phyloP scores from a whole-genome alignment of 1,140 invertebrate species.

The Hylyphantes graminicola region DNA sequence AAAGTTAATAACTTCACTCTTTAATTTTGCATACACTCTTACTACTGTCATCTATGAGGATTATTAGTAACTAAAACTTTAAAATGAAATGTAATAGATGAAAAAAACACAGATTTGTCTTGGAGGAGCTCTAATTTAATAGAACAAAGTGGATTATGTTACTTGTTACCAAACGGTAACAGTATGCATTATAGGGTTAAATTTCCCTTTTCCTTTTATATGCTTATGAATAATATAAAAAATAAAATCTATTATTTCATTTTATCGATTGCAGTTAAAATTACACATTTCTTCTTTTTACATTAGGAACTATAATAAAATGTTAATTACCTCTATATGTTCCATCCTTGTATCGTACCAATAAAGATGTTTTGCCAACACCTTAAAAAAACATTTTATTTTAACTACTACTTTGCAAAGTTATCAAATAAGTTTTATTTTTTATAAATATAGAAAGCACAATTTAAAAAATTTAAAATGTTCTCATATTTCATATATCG shows the following conservation, averaged over 20 bases:
- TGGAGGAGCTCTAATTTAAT: no score
- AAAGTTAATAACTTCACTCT: no score
- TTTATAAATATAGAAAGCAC: background rate
- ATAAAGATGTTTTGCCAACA: conserved; percentile 17
- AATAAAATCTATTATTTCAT: background rate
- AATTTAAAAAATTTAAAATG: background rate
- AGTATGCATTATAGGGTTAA: background rate
- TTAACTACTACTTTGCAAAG: background rate
- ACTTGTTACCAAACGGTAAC: no score
- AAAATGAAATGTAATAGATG: no score
- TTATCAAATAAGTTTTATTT: background rate
- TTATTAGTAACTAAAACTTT: no score
- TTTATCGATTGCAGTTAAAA: background rate
- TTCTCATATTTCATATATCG: background rate
- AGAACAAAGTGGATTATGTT: no score
- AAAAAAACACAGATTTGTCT: no score
- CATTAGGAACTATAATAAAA: background rate
- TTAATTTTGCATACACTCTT: no score
- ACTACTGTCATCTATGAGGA: no score
- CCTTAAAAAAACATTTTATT: background rate
- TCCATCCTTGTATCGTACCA: background rate
- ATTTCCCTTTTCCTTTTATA: background rate
- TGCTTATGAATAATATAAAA: background rate
- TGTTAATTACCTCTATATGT: conserved; percentile 8
- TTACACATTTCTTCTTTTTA: background rate